Evolutionary conservation across 2,113 vertebrate genomes (phyloP).

Genomic region (Hemiprocne comata): DNA sequence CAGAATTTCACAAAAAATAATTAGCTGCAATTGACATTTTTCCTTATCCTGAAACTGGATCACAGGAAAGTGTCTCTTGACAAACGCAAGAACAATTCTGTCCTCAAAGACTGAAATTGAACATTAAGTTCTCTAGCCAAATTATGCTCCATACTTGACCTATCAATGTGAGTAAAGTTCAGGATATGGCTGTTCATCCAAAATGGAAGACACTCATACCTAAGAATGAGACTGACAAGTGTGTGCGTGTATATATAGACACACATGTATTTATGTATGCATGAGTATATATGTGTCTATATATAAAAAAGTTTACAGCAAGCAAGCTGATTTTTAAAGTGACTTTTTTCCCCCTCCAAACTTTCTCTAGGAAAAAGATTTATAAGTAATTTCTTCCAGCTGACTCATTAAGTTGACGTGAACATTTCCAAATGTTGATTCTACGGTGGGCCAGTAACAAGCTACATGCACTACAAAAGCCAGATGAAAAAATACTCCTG

Average conservation of each 20-base stretch:
- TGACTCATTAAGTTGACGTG: background rate
- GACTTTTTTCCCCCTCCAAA: fast-evolving
- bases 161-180: background rate
- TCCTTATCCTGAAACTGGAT: background rate
- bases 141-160: background rate
- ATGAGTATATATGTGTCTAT: background rate
- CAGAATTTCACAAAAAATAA: slow-evolving; percentile 49
- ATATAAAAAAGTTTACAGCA: background rate
- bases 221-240: background rate
- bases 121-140: background rate
- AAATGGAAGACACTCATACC: background rate
- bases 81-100: background rate
- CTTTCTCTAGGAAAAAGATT: background rate
- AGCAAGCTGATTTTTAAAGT: background rate
- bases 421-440: background rate
- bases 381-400: background rate
- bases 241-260: background rate
- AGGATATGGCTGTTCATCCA: background rate
- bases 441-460: background rate
- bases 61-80: background rate
- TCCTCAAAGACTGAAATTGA: background rate
- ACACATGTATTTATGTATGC: fast-evolving
- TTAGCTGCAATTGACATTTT: background rate
- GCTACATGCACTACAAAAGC: background rate
- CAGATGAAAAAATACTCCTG: background rate